Conservation (phyloP, 2,797 vertebrate genomes). For the Sitta carolinensis region DNA sequence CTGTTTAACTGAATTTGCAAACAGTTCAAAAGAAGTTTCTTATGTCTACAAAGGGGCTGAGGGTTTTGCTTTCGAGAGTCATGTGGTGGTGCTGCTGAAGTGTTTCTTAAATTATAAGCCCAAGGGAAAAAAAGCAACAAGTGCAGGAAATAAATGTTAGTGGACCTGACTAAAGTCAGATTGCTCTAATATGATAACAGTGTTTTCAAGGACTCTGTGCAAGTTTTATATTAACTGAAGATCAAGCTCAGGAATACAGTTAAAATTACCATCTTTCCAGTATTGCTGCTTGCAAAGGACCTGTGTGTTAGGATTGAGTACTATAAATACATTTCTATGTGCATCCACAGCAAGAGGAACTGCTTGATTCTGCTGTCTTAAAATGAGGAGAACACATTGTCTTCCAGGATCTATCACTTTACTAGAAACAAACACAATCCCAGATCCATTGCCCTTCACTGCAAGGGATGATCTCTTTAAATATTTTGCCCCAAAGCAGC, state of each 20-base stretch:
- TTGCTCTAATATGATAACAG: background rate
- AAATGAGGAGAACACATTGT: background rate
- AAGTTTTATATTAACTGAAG: constrained; percentile 2
- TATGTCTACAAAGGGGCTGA: background rate
- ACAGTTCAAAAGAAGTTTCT: background rate
- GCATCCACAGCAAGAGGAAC: background rate
- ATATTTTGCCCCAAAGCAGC: background rate
- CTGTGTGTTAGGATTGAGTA: background rate
- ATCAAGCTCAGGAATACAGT: background rate
- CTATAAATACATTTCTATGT: background rate
- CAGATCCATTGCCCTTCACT: background rate
- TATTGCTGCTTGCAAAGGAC: background rate
- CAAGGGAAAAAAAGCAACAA: background rate
- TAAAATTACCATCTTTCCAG: background rate
- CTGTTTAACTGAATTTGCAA: background rate
- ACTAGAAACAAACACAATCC: background rate
- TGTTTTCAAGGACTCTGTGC: background rate
- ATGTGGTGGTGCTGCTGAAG: background rate
- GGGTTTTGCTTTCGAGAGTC: background rate
- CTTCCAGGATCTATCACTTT: background rate
- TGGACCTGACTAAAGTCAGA: background rate
- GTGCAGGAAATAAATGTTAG: background rate
- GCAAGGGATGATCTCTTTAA: background rate
- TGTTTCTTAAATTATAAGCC: background rate
- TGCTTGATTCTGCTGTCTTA: background rate